Percentiles rank a stretch among this genome's conserved stretches.
Evolutionary conservation across 2,888 invertebrate genomes (phyloP).

Genomic region (Drosophila macrospina): DNA sequence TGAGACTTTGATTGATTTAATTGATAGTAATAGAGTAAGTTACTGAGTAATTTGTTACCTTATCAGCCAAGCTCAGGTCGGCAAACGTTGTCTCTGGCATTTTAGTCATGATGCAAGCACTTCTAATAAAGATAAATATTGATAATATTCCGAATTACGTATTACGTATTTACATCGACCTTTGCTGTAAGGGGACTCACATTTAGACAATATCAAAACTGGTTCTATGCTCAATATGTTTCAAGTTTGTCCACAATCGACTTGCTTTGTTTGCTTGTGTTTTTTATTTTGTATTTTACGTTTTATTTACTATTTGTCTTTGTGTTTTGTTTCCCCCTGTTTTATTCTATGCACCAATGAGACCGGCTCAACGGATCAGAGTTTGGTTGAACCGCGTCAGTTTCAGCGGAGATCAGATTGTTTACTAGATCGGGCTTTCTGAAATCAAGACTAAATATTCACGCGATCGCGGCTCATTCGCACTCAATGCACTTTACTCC

Average conservation of each 20-base stretch:
- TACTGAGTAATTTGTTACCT: slow-evolving; percentile 62
- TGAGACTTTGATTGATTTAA: background rate
- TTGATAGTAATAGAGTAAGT: background rate
- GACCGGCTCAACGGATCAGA: slow-evolving; percentile 54
- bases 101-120: slow-evolving; percentile 62
- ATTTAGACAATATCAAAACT: slow-evolving; percentile 53
- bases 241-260: slow-evolving; percentile 56
- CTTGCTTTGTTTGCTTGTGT: slow-evolving; percentile 17
- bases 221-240: slow-evolving; percentile 57
- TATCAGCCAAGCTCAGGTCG: slow-evolving; percentile 81
- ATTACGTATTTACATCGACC: slow-evolving; percentile 52
- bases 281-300: slow-evolving; percentile 25
- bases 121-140: slow-evolving; percentile 20
- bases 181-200: slow-evolving; percentile 62
- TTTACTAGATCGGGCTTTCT: slow-evolving; percentile 50
- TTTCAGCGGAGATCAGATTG: slow-evolving; percentile 39
- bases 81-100: slow-evolving; percentile 83
- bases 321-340: slow-evolving; percentile 15
- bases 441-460: slow-evolving; percentile 28
- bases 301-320: slow-evolving; percentile 24
- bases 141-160: background rate
- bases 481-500: slow-evolving; percentile 36
- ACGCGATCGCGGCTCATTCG: slow-evolving; percentile 35
- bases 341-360: slow-evolving; percentile 47
- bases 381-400: slow-evolving; percentile 38